phyloP scores from a whole-genome alignment of 2,113 vertebrate species.

The Rhadina sibilatrix region DNA sequence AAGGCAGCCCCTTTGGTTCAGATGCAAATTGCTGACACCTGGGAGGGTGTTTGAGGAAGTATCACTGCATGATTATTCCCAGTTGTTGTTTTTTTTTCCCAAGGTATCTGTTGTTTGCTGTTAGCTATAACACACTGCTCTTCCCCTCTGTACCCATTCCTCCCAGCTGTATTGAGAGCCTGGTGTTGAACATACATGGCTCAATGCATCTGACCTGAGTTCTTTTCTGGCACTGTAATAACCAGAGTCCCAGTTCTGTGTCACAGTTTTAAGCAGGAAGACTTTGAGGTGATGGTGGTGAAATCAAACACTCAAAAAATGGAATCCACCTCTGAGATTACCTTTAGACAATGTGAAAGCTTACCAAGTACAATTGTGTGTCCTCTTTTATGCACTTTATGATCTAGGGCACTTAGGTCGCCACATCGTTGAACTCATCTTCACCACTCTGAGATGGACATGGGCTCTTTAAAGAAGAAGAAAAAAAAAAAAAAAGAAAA shows the following conservation, averaged over 20 bases:
- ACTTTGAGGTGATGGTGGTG: not conserved
- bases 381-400: not conserved
- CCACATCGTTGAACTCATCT: not conserved
- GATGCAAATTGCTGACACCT: not conserved
- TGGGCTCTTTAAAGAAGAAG: not conserved
- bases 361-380: not conserved
- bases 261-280: not conserved
- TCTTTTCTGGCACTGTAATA: not conserved
- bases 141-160: not conserved
- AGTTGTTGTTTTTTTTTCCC: not conserved
- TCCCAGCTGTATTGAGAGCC: not conserved
- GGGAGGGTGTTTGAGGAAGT: not conserved
- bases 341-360: not conserved
- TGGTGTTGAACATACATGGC: not conserved
- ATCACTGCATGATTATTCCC: not conserved
- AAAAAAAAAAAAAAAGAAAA: not conserved
- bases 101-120: not conserved
- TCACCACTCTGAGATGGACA: not conserved
- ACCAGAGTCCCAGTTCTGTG: not conserved
- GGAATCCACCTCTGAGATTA: not conserved
- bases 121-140: not conserved
- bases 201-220: not conserved
- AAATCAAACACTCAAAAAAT: not conserved
- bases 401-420: not conserved
- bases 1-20: not conserved